These are phyloP conservation scores for Porphyrio hochstetteri DNA, from an alignment of 2,113 vertebrate genomes.

Conservation along the genomic window DNA sequence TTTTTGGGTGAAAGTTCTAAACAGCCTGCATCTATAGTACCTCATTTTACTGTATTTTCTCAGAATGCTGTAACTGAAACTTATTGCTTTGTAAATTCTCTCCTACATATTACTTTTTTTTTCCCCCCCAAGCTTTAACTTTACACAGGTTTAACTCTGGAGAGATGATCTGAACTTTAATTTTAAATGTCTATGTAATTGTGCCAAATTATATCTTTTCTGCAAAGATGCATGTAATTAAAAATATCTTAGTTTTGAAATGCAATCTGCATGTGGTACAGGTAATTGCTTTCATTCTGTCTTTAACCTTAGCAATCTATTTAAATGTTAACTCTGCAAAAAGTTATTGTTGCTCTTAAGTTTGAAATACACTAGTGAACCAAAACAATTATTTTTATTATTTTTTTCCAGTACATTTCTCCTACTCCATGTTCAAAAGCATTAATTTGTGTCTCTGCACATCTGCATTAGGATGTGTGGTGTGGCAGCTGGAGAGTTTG, in stretches of 20 bases:
- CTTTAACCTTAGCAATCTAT: background rate
- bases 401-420: background rate
- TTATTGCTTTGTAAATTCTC: background rate
- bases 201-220: background rate
- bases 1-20: background rate
- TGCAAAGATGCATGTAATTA: background rate
- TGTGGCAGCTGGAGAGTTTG: background rate
- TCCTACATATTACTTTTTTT: background rate
- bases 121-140: background rate
- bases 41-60: background rate
- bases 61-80: background rate
- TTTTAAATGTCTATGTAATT: background rate
- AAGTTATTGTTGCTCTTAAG: background rate
- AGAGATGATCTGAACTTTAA: background rate
- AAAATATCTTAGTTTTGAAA: constrained; percentile 1
- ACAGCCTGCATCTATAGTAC: background rate
- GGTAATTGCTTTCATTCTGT: background rate
- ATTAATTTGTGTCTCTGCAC: background rate
- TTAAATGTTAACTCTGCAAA: background rate
- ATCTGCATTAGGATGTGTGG: background rate
- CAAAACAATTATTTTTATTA: background rate
- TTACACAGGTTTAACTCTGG: background rate
- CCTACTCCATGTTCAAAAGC: background rate
- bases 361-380: background rate
- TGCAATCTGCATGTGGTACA: background rate